Conservation (phyloP, 2,888 invertebrate genomes). For the Pollenia labialis region DNA sequence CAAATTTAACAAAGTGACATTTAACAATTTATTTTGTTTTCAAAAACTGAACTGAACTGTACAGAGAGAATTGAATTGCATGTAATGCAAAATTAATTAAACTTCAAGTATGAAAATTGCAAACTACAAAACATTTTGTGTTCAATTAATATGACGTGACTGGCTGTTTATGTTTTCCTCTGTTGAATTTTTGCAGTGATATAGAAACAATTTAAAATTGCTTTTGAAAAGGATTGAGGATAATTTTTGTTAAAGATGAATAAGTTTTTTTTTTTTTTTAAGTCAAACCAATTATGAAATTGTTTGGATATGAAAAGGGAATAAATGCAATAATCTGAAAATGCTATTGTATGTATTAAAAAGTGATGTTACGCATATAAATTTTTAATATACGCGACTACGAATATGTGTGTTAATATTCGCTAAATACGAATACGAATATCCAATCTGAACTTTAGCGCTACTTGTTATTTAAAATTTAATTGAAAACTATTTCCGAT, state of each 20-base stretch:
- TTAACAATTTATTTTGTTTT: slow-evolving; percentile 68
- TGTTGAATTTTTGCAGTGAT: not conserved
- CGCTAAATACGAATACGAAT: too few species aligned
- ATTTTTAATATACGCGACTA: too few species aligned
- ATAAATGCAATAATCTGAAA: too few species aligned
- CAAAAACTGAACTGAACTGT: slow-evolving; percentile 44
- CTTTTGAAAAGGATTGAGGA: not conserved
- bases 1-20: slow-evolving; percentile 66
- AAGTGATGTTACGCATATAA: too few species aligned
- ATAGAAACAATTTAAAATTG: slow-evolving; percentile 8
- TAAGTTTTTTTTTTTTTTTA: not conserved
- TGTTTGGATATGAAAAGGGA: too few species aligned
- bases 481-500: too few species aligned
- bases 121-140: slow-evolving; percentile 54
- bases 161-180: slow-evolving; percentile 48
- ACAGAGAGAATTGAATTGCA: slow-evolving; percentile 51
- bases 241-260: not conserved
- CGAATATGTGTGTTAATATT: too few species aligned
- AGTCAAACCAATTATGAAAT: too few species aligned
- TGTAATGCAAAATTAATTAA: slow-evolving; percentile 70
- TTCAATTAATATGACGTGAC: slow-evolving; percentile 65
- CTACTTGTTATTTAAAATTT: too few species aligned
- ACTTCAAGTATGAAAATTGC: slow-evolving; percentile 60
- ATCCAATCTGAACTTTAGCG: too few species aligned
- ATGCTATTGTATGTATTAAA: too few species aligned